Percentiles rank a stretch among this genome's conserved stretches.
phyloP scores from a whole-genome alignment of 2,888 invertebrate species.

The Mongoloraphidia duomilia region DNA sequence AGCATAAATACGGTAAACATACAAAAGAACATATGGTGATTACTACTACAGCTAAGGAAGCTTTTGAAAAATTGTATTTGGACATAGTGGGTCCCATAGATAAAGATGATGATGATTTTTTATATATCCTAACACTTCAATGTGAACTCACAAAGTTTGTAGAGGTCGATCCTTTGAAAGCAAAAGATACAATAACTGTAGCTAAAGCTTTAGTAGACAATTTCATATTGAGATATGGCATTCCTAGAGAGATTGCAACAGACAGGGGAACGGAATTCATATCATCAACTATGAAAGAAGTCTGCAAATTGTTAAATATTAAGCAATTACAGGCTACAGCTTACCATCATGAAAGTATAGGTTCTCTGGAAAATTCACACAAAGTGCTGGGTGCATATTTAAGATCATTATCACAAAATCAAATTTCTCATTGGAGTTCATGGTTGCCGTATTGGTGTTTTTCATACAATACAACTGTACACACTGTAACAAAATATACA shows the following conservation, averaged over 20 bases:
- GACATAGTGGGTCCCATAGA: conserved; percentile 12
- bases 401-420: conserved; percentile 8
- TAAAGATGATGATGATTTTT: conserved; percentile 3
- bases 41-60: conserved; percentile 10
- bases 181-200: conserved; percentile 1
- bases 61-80: conserved; percentile 12
- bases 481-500: conserved; percentile 14
- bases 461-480: conserved; percentile 14
- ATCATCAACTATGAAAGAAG: conserved; percentile 7
- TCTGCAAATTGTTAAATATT: conserved; percentile 10
- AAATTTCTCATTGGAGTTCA: conserved; percentile 9
- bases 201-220: conserved; percentile 11
- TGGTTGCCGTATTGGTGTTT: conserved; percentile 16
- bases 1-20: conserved; percentile 10
- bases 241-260: conserved; percentile 8
- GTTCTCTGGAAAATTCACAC: conserved; percentile 12
- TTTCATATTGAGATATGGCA: conserved; percentile 13
- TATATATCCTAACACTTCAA: conserved; percentile 12
- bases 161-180: too few relatives aligned
- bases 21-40: conserved; percentile 10
- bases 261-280: conserved; percentile 13
- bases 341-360: conserved; percentile 11
- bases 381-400: conserved; percentile 12
- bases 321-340: conserved; percentile 9
- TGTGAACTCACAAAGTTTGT: conserved; percentile 9